Conservation (phyloP, 2,113 vertebrate species). For the Dipodomys stephensi region DNA sequence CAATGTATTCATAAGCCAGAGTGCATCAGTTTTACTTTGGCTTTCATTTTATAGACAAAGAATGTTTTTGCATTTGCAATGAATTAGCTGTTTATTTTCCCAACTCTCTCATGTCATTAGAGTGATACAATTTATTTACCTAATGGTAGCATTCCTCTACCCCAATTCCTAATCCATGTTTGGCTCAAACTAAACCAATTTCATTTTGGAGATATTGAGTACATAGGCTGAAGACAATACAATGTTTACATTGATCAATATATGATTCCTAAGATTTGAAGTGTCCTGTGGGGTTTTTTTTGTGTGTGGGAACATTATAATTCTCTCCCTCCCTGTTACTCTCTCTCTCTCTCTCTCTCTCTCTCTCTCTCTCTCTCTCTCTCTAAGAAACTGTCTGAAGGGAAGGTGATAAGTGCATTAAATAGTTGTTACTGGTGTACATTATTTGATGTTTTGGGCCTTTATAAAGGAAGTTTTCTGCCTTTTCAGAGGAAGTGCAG, state of each 20-base stretch:
- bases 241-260: background rate
- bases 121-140: conserved; percentile 55
- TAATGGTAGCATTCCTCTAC: conserved; percentile 20
- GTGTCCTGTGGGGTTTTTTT: background rate
- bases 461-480: conserved; percentile 23
- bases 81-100: conserved; percentile 77
- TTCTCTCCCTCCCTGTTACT: no score
- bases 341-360: no score
- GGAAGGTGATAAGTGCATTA: background rate
- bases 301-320: background rate
- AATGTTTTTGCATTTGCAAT: conserved; percentile 63
- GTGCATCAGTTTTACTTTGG: conserved; percentile 54
- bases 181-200: background rate
- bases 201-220: conserved; percentile 14
- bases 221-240: background rate
- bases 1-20: conserved; percentile 70
- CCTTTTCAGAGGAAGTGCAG: background rate
- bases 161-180: conserved; percentile 12
- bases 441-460: background rate
- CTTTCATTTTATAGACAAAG: conserved; percentile 61
- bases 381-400: background rate
- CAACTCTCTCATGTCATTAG: conserved; percentile 67
- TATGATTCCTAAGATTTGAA: background rate
- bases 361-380: background rate
- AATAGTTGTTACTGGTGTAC: background rate